Base-by-base conservation (phyloP, 2,113 vertebrate genomes). In the Lota lota region DNA sequence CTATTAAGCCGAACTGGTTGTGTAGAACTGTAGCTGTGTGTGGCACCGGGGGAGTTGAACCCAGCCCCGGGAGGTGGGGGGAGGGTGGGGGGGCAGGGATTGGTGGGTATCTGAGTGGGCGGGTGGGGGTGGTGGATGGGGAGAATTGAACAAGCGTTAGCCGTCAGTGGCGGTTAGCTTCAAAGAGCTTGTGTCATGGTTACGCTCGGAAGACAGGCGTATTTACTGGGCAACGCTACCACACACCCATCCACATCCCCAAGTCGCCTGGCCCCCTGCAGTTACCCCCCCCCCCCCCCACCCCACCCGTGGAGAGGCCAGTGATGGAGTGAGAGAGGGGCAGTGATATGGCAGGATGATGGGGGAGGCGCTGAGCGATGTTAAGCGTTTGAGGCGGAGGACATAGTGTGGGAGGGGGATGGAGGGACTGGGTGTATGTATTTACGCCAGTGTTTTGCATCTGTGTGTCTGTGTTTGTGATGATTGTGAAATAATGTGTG, bases 51-150 rank as follows among this genome's bases (percentile, higher is more conserved):
- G 28, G 28, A 33, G 28, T 33, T 6, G 4, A 33, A 33, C 28
- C 28, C 28, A 33, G 28, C 28, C 28, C 28, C 7, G 28, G 28
- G 28, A 33, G 28, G 28, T 33, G 28, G 28, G 28, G 28, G 64
- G 68, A 51, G 24, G 19, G 14, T 14, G 17, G 62, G 12, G 11
- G 36, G 7, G 7, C 24, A 21, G 54, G 22, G 61, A 22, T 33
- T 54, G 64, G 61, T 33, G 70, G 66, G 28, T 33, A 2, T 33
- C 28, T 33, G 28, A 33, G 28, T 33, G 28, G 28, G 28, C 28
- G 28, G 47, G 17, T 53, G 66, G 62, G 63, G 59, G 63, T 62
- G 12, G 51, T 53, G 51, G 51, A 17, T 17, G 51, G 51, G 51
- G 12, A 10, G 51, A 53, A 53, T 53, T 53, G 50, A 53, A 53